phyloP scores from a whole-genome alignment of 2,797 vertebrate species.

The Capromys pilorides region DNA sequence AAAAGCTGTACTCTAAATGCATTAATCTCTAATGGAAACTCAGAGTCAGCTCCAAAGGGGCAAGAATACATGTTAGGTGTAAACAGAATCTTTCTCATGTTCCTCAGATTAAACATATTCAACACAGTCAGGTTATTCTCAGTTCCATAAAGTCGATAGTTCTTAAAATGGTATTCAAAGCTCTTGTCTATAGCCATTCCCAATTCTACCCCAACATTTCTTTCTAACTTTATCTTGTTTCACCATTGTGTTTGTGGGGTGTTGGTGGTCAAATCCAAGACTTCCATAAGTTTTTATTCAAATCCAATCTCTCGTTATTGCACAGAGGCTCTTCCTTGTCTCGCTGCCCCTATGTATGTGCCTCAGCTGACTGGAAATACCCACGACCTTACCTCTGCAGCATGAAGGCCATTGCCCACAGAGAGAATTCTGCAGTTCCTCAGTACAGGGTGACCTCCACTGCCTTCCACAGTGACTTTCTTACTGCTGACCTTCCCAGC shows the following conservation, averaged over 20 bases:
- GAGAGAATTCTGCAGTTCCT: not conserved
- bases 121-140: not conserved
- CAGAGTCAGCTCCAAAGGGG: not conserved
- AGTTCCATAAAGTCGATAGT: not conserved
- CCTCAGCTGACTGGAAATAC: not conserved
- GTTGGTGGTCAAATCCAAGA: not conserved
- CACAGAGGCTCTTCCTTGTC: not conserved
- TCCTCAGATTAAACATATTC: not conserved
- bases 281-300: slow-evolving; percentile 7
- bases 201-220: not conserved
- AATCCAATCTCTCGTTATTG: not conserved
- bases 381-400: not conserved
- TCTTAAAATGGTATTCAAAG: not conserved
- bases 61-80: not conserved
- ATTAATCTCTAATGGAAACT: not conserved
- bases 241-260: not conserved
- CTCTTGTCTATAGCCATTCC: not conserved
- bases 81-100: not conserved
- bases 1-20: not conserved
- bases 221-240: not conserved
- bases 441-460: not conserved
- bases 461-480: not conserved
- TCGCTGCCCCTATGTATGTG: not conserved
- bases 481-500: not conserved
- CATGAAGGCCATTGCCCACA: not conserved